Base-by-base conservation (phyloP, 2,888 invertebrate genomes). In the Mycogona germanica region DNA sequence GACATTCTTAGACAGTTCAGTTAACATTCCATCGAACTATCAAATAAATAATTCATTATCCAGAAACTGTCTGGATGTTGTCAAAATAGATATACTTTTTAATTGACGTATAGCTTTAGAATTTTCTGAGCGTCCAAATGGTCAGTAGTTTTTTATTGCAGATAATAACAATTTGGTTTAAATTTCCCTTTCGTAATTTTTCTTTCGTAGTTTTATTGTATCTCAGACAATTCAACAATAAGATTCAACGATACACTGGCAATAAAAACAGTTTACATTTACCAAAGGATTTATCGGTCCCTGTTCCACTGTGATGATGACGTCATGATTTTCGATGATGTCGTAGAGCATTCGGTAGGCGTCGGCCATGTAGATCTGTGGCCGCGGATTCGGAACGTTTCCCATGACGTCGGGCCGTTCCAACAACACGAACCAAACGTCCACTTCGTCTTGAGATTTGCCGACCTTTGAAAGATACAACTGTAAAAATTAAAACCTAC, bases 361-460 rank as follows among this genome's bases (percentile, higher is more conserved):
- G 54, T 66, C 66, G 25, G 63, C 64, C 58, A 65, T 50, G 5
- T 62, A 61, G n/a, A 58, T 46, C 29, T 57, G 57, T 12, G 53
- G 47, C 25, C 42, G 26, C 19, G 57, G 56, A 32, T 52, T 50
- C 14, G 44, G 56, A 21, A 56, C 57, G 5, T 55, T 55, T 50
- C 62, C 62, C 37, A 62, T 63, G 35, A 65, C 61, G 38, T 64
- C 64, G 4, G 65, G 65, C 49, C 64, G 63, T 61, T 67, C 66
- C 50, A 66, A 60, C n/a, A 67, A 58, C 47, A 66, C 65, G 57
- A 67, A 67, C 66, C 66, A 66, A 46, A 66, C 65, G 30, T 66
- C 66, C 32, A 63, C 62, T 55, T 59, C 61, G 35, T 61, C 53
- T 23, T 49, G 53, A 5, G 46, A 48, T 17, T 25, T 45, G 6